Percentiles rank a stretch among this genome's conserved stretches.
phyloP scores from a whole-genome alignment of 2,113 vertebrate species.

The Chionodraco myersi region DNA sequence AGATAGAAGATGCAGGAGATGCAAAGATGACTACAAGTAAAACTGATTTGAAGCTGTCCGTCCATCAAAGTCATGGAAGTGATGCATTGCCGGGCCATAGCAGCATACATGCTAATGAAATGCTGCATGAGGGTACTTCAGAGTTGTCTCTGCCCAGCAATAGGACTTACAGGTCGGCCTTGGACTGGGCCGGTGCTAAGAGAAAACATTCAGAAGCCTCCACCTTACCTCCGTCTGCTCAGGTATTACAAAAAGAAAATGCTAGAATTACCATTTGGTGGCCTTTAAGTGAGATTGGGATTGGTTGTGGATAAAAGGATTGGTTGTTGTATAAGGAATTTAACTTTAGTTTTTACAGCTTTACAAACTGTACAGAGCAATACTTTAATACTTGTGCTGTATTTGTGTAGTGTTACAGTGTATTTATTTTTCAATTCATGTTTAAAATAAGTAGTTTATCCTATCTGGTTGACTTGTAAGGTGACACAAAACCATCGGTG shows the following conservation, averaged over 20 bases:
- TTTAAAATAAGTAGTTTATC: background rate
- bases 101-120: conserved; percentile 1
- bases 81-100: background rate
- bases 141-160: conserved; percentile 76
- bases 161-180: conserved; percentile 76
- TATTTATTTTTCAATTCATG: background rate
- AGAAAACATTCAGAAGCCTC: conserved; percentile 27
- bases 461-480: too few species aligned
- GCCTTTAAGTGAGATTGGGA: background rate
- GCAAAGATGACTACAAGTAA: background rate
- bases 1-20: background rate
- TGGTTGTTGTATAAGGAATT: background rate
- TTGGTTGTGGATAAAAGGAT: background rate
- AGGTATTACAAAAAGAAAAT: conserved; percentile 27
- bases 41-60: background rate
- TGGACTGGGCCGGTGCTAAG: conserved; percentile 70
- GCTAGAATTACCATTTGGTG: background rate
- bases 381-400: background rate
- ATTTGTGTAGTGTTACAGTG: background rate
- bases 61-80: background rate
- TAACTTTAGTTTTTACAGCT: background rate
- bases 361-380: background rate
- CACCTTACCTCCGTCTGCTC: conserved; percentile 6
- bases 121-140: conserved; percentile 23
- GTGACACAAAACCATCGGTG: too few species aligned